Conservation (phyloP, 2,888 invertebrate genomes). For the Caenorhabditis sp. region DNA sequence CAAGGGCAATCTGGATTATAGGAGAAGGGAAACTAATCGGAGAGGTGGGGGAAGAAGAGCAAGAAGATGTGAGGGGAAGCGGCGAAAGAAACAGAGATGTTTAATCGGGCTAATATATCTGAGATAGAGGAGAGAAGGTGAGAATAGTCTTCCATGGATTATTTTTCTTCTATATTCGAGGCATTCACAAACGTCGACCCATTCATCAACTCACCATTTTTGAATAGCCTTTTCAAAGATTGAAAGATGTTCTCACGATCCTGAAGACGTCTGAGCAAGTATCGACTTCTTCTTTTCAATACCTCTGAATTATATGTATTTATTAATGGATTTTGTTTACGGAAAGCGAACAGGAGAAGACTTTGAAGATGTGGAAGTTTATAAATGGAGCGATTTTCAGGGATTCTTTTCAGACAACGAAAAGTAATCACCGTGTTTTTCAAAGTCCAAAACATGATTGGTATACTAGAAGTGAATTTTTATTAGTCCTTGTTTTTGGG, state of each 20-base stretch:
- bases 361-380: background rate
- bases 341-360: background rate
- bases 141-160: constrained; percentile 7
- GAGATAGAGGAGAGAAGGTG: background rate
- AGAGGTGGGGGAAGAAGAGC: constrained; percentile 8
- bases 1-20: constrained; percentile 31
- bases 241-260: constrained; percentile 21
- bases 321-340: background rate
- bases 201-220: constrained; percentile 24
- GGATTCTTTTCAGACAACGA: too few relatives aligned
- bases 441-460: too few relatives aligned
- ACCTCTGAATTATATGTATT: background rate
- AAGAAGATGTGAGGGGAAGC: background rate
- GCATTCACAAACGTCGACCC: background rate
- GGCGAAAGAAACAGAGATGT: constrained; percentile 16
- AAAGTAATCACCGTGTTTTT: too few relatives aligned
- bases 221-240: background rate
- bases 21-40: constrained; percentile 31
- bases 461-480: too few relatives aligned
- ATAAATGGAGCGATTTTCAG: background rate
- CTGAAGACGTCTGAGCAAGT: background rate
- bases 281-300: background rate
- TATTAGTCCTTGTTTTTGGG: too few relatives aligned
- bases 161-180: constrained; percentile 15
- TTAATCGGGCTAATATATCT: constrained; percentile 52